Conservation (phyloP, 2,797 vertebrate species). For the Ctenosaura bakeri region DNA sequence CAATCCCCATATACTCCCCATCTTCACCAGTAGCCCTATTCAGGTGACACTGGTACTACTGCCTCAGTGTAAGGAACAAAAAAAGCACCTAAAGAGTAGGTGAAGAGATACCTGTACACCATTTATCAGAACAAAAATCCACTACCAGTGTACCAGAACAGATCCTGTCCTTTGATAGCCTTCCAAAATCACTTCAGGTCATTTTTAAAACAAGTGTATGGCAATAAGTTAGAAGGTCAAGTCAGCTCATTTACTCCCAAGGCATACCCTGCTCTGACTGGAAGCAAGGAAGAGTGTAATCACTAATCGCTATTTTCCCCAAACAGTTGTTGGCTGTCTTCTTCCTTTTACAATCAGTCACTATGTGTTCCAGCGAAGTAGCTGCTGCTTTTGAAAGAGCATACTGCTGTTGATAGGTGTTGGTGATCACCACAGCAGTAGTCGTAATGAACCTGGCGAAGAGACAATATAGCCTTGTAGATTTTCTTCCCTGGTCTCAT, state of each 20-base stretch:
- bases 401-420: not conserved
- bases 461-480: fast-evolving
- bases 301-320: not conserved
- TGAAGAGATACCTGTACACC: not conserved
- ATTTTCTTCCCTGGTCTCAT: not conserved
- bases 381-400: fast-evolving
- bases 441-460: not conserved
- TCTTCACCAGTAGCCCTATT: not conserved
- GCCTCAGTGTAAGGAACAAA: not conserved
- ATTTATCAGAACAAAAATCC: not conserved
- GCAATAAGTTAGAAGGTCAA: conserved; percentile 14
- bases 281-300: conserved; percentile 4
- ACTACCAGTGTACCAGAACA: not conserved
- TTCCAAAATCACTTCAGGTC: conserved; percentile 1
- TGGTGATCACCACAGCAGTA: conserved; percentile 6
- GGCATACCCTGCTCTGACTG: not conserved
- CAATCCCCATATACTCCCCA: not conserved
- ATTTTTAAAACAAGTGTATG: not conserved
- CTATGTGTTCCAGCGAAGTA: not conserved
- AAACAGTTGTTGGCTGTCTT: not conserved
- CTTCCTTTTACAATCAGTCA: not conserved
- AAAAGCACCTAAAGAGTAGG: not conserved
- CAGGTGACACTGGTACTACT: not conserved
- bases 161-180: not conserved
- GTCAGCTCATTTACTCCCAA: not conserved